Conservation (phyloP, 2,888 invertebrate genomes). For the Rhodophaea formosa region DNA sequence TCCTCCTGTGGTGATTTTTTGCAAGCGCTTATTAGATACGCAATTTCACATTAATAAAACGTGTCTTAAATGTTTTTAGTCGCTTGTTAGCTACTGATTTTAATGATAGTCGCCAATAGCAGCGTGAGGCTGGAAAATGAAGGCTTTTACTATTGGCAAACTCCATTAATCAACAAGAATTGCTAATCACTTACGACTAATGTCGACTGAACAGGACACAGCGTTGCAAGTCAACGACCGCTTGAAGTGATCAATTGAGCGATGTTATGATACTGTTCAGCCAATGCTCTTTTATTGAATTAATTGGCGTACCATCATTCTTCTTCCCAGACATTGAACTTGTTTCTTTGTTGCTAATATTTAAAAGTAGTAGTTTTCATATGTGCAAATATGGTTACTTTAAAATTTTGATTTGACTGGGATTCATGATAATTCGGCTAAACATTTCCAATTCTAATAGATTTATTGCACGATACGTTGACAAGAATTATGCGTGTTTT, state of each 20-base stretch:
- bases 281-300: conserved; percentile 70
- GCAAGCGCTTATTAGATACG: no score
- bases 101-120: no score
- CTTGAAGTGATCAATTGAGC: conserved; percentile 58
- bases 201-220: background rate
- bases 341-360: background rate
- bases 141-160: no score
- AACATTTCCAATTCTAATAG: background rate
- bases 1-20: no score
- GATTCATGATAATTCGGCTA: background rate
- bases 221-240: conserved; percentile 52
- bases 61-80: no score
- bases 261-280: conserved; percentile 62
- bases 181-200: background rate
- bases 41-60: no score
- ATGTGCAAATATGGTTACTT: background rate
- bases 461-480: background rate
- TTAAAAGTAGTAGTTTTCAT: background rate
- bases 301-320: conserved; percentile 47
- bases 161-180: background rate
- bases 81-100: no score
- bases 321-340: conserved; percentile 9
- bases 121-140: no score
- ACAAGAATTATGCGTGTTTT: no score
- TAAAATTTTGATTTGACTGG: background rate